phyloP scores from a whole-genome alignment of 2,888 invertebrate species.

The Acronicta leporina region DNA sequence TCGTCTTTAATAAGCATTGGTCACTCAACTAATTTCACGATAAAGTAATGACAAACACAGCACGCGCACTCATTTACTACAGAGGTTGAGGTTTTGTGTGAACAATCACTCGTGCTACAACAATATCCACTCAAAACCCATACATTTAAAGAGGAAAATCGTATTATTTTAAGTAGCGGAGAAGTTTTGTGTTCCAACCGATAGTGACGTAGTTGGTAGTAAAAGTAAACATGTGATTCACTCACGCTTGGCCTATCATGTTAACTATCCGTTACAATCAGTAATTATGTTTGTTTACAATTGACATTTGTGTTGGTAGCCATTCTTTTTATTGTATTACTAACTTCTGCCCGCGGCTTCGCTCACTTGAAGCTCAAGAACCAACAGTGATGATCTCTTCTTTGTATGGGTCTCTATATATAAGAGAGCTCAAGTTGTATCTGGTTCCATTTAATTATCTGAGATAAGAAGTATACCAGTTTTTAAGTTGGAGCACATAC shows the following conservation, averaged over 20 bases:
- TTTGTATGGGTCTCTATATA: too few relatives aligned
- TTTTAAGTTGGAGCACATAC: too few relatives aligned
- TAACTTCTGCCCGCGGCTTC: too few relatives aligned
- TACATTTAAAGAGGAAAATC: conserved; percentile 54
- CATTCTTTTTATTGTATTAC: too few relatives aligned
- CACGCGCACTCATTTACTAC: conserved; percentile 33
- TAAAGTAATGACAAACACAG: conserved; percentile 38
- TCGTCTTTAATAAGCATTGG: conserved; percentile 11
- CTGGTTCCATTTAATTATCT: too few relatives aligned
- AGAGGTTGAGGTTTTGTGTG: conserved; percentile 55
- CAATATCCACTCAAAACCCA: conserved; percentile 42
- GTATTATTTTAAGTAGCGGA: conserved; percentile 3
- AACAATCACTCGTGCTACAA: conserved; percentile 7
- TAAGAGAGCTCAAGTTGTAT: too few relatives aligned
- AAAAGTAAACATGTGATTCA: conserved; percentile 51
- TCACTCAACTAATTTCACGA: conserved; percentile 28
- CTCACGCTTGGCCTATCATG: conserved; percentile 23
- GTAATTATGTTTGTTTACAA: conserved; percentile 12
- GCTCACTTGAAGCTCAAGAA: too few relatives aligned
- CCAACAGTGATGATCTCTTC: too few relatives aligned
- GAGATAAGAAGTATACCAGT: too few relatives aligned
- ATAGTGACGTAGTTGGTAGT: conserved; percentile 44
- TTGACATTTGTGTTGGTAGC: conserved; percentile 4
- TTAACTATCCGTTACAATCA: conserved; percentile 21
- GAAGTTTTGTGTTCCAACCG: conserved; percentile 76